Evolutionary conservation across 1,140 invertebrate genomes (phyloP), one percentile per base, ranked within the genome.

Genomic region (Leptopilina boulardi): DNA sequence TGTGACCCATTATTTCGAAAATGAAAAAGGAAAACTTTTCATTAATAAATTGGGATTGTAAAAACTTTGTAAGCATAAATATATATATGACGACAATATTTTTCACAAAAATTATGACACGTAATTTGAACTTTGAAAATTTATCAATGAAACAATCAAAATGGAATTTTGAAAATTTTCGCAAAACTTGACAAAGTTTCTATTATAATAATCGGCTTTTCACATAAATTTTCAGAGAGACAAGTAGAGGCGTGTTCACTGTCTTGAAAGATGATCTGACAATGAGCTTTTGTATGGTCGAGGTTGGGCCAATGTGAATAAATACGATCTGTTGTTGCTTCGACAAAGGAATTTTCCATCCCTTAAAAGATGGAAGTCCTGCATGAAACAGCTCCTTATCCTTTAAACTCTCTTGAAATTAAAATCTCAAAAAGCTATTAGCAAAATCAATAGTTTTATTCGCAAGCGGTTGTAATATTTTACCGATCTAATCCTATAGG

Each of bases 151-250:
- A 38, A 38, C 8, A 8, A 51, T n/a, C n/a, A 51, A 47, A 47
- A 4, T 47, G 44, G 0, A 15, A 47, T 47, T 18, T 51, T 8
- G n/a, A 18, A 51, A 51, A 5, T 13, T 51, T n/a, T 51, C n/a
- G n/a, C n/a, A n/a, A n/a, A 44, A 44, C 2, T 44, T 44, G 15
- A 5, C 47, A 15, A 44, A 44, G 11, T 51, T 30, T 34, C 4
- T 6, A n/a, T n/a, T n/a, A n/a, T n/a, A 66, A 66, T 66, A 66
- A n/a, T 30, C 59, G 26, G 23, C 59, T 30, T 66, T 66, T 15
- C 56, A 66, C 26, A 30, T n/a, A 66, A 26, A 66, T 66, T 66
- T 21, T 66, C 19, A 21, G 13, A 30, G 13, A 15, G n/a, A n/a
- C n/a, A n/a, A n/a, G n/a, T 9, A 15, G 13, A 30, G n/a, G 26